Evolutionary conservation across 1,140 invertebrate species (phyloP), one percentile per base, ranked within the genome.

Genomic region (Diabrotica undecimpunctata): DNA sequence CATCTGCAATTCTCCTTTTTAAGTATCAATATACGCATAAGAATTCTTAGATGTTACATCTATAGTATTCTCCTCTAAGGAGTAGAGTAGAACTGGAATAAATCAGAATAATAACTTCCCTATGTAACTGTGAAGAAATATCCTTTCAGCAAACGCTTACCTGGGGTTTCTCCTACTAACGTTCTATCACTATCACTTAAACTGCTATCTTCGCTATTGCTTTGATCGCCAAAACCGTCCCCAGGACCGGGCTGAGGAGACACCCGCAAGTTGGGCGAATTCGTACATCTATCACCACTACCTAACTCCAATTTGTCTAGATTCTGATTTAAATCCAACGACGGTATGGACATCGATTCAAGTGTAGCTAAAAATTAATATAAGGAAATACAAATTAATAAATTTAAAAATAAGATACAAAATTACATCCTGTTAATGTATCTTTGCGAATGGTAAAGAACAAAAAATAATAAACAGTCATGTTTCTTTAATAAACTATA

Each of bases 151-250:
- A 25, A 25, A 25, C 1, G 36, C 39, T 62, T 81, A 71, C 86
- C 83, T 25, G 83, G 83, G 41, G 82, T 80, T 66, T 87, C 86
- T 38, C 87, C 87, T 14, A 88, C 84, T 14, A 89, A 76, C 2
- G 88, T 89, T 67, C 86, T 82, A 77, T 92, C 90, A 67, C 89
- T 89, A 71, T 91, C 89, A 65, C 89, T 91, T 12, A 91, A 80
- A 74, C 88, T 90, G 71, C 88, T 90, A 74, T 92, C 90, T 75
- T 92, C 90, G 73, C 87, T 90, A 70, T 88, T 88, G 77, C 88
- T 91, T 70, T 88, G 87, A 52, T 67, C 77, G 66, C 58, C 77
- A 61, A 39, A 72, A 68, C 65, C 65, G 57, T 70, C 70, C 8
- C 54, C 41, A 7, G 38, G 11, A 12, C 65, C 67, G 7, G 74